Percentiles rank a stretch among this genome's conserved stretches.
phyloP scores from a whole-genome alignment of 2,797 vertebrate species.

The Allobates femoralis region DNA sequence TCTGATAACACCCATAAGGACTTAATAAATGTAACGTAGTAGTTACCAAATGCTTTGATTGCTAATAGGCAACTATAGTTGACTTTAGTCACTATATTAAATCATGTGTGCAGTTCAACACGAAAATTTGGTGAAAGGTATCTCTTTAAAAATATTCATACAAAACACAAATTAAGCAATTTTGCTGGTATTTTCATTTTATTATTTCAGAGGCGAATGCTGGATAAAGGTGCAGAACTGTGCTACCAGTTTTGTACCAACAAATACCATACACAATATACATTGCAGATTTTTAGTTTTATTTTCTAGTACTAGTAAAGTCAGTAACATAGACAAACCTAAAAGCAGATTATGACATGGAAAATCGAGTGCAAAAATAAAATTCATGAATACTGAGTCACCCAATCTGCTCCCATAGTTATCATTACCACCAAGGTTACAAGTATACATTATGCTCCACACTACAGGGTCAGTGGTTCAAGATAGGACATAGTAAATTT shows the following conservation, averaged over 20 bases:
- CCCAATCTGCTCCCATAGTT: background rate
- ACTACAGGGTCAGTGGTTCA: constrained; percentile 14
- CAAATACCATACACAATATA: constrained; percentile 29
- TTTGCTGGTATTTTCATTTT: constrained; percentile 6
- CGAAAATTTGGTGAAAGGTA: too few species aligned
- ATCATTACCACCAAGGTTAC: constrained; percentile 17
- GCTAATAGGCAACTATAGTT: too few species aligned
- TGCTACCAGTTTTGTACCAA: background rate
- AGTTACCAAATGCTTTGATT: too few species aligned
- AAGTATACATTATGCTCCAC: constrained; percentile 8
- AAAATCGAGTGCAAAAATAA: constrained; percentile 45
- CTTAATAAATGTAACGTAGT: too few species aligned
- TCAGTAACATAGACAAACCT: constrained; percentile 42
- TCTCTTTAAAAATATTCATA: background rate
- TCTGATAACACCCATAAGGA: too few species aligned
- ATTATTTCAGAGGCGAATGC: constrained; percentile 10
- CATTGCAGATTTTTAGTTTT: constrained; percentile 34
- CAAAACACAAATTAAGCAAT: background rate
- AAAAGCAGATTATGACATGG: constrained; percentile 34
- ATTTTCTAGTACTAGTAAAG: constrained; percentile 47
- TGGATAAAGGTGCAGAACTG: background rate
- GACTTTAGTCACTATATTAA: too few species aligned
- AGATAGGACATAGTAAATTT: background rate
- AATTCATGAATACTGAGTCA: constrained; percentile 36
- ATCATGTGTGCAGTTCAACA: too few species aligned